Base-by-base conservation (phyloP, 2,888 invertebrate species). In the Rutpela maculata region DNA sequence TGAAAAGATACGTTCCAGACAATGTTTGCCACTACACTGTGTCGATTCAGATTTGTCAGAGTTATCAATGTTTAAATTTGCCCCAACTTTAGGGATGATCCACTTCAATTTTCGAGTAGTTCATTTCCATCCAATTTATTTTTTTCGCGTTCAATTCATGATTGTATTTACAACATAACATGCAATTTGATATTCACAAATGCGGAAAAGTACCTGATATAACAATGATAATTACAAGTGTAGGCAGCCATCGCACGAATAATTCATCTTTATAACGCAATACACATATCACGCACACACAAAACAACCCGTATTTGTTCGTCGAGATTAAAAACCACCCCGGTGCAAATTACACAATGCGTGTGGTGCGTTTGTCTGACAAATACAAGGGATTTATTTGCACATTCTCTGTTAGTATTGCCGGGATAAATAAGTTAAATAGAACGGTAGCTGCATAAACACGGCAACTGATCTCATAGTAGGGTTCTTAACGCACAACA, bases 321-420 rank as follows among this genome's bases (percentile, higher is more conserved):
- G 38, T 3, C 31, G 57, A 70, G 70, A 75, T 75, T 75, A 75
- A 75, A 75, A 75, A 65, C 56, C 55, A 38, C 75, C 75, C 56
- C 38, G 19, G 63, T 70, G 69, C 62, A 63, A 80, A 80, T 78
- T 81, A 80, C 66, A 72, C 70, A 74, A 38, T 70, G 60, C 59
- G 60, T 70, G 56, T 26, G 60, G 38, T 68, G 59, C 59, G 70
- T 60, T 57, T 56, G 57, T 22, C 65, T 74, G 74, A 74, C 57
- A 74, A 66, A 66, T 66, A 74, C 66, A 74, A 35, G 56, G 74
- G 74, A 66, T 74, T 74, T 65, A 56, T 74, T 74, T 50, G 17
- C 56, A 35, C 56, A 17, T 66, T 65, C 66, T 38, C 18, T 57
- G 62, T 62, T 35, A 62, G 62, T 62, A 62, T 62, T 62, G 57